Base-by-base conservation (phyloP, 2,888 invertebrate genomes). In the Glaucopsyche alexis region DNA sequence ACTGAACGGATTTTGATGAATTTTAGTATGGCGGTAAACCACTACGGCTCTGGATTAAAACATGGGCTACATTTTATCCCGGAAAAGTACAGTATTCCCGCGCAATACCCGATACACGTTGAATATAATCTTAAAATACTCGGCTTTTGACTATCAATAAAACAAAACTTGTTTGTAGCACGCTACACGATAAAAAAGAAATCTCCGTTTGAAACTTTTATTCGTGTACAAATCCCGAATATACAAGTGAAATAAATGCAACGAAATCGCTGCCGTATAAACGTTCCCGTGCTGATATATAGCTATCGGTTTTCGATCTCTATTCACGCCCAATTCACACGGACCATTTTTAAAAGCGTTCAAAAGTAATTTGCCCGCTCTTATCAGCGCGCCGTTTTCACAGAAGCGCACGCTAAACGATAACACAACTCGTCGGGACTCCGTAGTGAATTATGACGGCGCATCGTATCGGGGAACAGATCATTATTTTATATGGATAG, bases 401-500 rank as follows among this genome's bases (percentile, higher is more conserved):
- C 73, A 66, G 69, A 45, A 73, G 71, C 71, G 40, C 71, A 38
- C 73, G 50, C 67, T 55, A 72, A 72, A 72, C 42, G 49, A 55
- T 67, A 69, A 45, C 72, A 64, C 72, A 64, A 72, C 40, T 72
- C 65, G 70, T 78, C 80, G 75, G 76, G 55, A 19, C 11, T 60
- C 60, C 1, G 77, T 78, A 80, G 81, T 84, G 84, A 84, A 85
- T 80, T 78, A 79, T 75, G 75, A 75, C 77, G 79, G 80, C 81
- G 82, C 82, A 79, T 83, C 81, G 82, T 83, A 79, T 83, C 81
- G 83, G 82, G 83, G 84, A 85, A 85, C 84, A 85, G 83, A 86
- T 89, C 84, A 87, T 90, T 87, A 88, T 89, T 88, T 87, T 85
- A 86, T 87, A 87, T 87, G 84, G 83, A 83, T 83, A 84, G 82